Conservation (phyloP, 2,113 vertebrate genomes). For the Cariama cristata region DNA sequence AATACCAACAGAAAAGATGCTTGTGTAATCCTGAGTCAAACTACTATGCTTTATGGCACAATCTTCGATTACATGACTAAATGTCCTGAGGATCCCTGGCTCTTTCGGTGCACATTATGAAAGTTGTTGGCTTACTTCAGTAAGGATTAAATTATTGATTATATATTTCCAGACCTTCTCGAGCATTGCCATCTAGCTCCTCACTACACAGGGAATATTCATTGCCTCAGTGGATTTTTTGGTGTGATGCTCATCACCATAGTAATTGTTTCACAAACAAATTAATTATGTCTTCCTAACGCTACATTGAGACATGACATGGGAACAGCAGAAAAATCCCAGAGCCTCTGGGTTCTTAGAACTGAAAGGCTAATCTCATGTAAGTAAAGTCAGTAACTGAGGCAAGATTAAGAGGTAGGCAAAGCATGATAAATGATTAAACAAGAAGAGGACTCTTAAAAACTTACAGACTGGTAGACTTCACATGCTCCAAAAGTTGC, state of each 20-base stretch:
- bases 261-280: not conserved
- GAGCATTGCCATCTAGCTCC: not conserved
- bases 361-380: not conserved
- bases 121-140: not conserved
- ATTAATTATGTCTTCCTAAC: not conserved
- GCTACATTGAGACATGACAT: not conserved
- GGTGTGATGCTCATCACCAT: not conserved
- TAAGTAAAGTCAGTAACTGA: not conserved
- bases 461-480: not conserved
- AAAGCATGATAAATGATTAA: not conserved
- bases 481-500: not conserved
- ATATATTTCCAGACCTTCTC: not conserved
- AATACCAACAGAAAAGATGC: not conserved
- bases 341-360: not conserved
- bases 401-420: not conserved
- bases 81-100: not conserved
- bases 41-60: not conserved
- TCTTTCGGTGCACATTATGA: not conserved
- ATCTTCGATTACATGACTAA: not conserved
- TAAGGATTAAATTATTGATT: not conserved
- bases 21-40: not conserved
- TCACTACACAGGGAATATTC: not conserved
- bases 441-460: not conserved
- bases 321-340: not conserved
- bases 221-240: not conserved